Percentiles rank a stretch among this genome's conserved stretches.
Evolutionary conservation across 2,888 invertebrate species (phyloP).

Genomic region (Lycia hirtaria): DNA sequence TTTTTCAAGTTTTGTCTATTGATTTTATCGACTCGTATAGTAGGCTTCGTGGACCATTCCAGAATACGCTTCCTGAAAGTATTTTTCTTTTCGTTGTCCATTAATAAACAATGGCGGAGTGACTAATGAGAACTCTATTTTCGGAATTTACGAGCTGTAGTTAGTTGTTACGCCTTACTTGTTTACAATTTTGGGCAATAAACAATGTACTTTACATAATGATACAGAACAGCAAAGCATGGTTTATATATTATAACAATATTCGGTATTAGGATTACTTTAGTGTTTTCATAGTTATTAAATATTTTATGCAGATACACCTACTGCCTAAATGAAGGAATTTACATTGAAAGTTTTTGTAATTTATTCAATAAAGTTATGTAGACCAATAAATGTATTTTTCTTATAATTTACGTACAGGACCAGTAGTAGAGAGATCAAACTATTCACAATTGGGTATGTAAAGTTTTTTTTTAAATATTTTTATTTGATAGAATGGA

Average conservation of each 20-base stretch:
- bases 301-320: constrained; percentile 61
- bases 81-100: no score
- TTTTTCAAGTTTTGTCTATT: constrained; percentile 39
- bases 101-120: no score
- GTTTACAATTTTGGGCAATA: no score
- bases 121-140: no score
- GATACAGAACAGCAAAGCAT: constrained; percentile 34
- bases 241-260: constrained; percentile 44
- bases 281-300: constrained; percentile 57
- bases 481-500: no score
- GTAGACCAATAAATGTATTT: constrained; percentile 63
- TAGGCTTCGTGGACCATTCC: constrained; percentile 69
- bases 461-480: no score
- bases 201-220: no score
- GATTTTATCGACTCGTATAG: constrained; percentile 39
- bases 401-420: constrained; percentile 44
- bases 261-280: constrained; percentile 62
- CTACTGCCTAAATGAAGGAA: constrained; percentile 63
- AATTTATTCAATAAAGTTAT: constrained; percentile 80
- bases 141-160: no score
- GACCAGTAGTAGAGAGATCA: no score
- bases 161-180: no score
- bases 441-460: no score
- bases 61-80: constrained; percentile 52
- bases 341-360: constrained; percentile 73